Conservation (phyloP, 2,797 vertebrate species). For the Cetoscarus ocellatus region DNA sequence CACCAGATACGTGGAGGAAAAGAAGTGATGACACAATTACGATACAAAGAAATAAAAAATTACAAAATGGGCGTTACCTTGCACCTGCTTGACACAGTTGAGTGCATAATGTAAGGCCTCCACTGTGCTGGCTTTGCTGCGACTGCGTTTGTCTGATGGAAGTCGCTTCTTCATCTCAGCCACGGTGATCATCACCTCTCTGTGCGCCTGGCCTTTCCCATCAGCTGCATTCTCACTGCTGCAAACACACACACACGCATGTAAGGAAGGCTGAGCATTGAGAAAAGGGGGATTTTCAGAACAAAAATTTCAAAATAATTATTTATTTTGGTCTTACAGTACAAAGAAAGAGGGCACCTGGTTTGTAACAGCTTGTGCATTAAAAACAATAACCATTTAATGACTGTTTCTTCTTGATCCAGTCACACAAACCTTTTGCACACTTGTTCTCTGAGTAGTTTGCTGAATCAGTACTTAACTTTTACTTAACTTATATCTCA, state of each 20-base stretch:
- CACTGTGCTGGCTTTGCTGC: conserved; percentile 90
- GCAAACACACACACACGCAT: conserved; percentile 17
- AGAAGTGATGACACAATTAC: neutral
- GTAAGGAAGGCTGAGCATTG: conserved; percentile 5
- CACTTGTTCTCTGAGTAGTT: no score
- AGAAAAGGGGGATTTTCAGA: neutral
- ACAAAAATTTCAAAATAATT: no score
- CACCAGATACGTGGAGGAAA: neutral
- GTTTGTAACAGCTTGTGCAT: no score
- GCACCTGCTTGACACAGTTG: conserved; percentile 91
- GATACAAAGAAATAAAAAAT: neutral
- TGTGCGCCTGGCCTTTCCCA: conserved; percentile 84
- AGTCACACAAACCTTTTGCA: no score
- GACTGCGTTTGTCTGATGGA: conserved; percentile 89
- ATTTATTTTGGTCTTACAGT: no score
- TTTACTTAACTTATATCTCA: no score
- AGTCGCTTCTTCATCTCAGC: conserved; percentile 94
- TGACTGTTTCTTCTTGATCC: no score
- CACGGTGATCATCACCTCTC: conserved; percentile 89
- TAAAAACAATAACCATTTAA: no score
- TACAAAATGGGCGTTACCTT: conserved; percentile 79
- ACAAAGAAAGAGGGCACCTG: no score
- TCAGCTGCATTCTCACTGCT: conserved; percentile 86
- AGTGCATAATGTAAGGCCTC: conserved; percentile 92
- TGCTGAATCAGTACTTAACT: no score